Percentiles rank a stretch among this genome's conserved stretches.
Evolutionary conservation across 2,113 vertebrate species (phyloP).

Genomic region (Amblyornis subalaris): DNA sequence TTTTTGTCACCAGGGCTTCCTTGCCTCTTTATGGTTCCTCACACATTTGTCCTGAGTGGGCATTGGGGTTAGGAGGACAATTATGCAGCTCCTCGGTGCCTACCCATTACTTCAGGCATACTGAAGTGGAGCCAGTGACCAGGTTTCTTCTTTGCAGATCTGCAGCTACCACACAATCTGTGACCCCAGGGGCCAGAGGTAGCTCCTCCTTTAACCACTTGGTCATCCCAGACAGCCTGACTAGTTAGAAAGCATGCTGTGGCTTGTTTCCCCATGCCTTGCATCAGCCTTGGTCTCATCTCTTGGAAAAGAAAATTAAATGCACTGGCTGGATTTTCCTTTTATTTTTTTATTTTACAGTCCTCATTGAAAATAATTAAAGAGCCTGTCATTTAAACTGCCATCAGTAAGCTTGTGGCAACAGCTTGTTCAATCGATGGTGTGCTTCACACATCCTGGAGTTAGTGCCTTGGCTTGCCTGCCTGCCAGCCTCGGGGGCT

Average conservation of each 20-base stretch:
- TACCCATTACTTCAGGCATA: not conserved
- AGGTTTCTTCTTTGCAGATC: not conserved
- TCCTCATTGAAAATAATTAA: not conserved
- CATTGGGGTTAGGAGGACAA: not conserved
- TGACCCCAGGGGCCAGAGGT: not conserved
- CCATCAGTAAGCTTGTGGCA: not conserved
- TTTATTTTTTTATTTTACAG: not conserved
- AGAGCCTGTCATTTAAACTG: not conserved
- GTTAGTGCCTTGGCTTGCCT: not conserved
- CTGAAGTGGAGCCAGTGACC: not conserved
- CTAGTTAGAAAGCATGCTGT: rapidly evolving
- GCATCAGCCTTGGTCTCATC: not conserved
- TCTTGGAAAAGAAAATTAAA: not conserved
- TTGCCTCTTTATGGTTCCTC: not conserved
- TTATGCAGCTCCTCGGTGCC: not conserved
- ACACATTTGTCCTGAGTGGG: not conserved
- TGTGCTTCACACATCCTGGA: not conserved
- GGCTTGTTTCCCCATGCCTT: not conserved
- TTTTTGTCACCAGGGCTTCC: not conserved
- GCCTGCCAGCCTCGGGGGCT: not conserved
- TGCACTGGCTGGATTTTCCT: not conserved
- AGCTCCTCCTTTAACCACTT: not conserved
- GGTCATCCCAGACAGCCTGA: not conserved
- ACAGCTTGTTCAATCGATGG: not conserved
- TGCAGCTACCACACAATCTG: not conserved